phyloP scores from a whole-genome alignment of 2,797 vertebrate species.

The Chromis chromis region DNA sequence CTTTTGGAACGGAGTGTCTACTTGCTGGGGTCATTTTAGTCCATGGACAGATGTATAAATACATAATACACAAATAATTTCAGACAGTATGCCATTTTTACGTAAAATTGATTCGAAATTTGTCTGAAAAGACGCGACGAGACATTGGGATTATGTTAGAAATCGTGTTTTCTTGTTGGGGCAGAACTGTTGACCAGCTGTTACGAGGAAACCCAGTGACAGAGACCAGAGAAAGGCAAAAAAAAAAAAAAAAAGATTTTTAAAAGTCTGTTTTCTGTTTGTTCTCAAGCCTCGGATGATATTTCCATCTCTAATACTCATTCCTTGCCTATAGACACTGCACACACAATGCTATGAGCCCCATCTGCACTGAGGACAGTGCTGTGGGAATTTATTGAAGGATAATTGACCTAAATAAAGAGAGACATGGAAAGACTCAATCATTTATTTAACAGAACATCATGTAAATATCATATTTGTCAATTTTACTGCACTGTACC shows the following conservation, averaged over 20 bases:
- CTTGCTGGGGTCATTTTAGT: not conserved
- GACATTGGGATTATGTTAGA: not conserved
- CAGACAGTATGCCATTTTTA: not conserved
- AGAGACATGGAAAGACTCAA: not conserved
- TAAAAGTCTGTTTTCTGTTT: not conserved
- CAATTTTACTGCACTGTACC: not conserved
- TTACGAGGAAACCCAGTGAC: not conserved
- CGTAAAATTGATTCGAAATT: not conserved
- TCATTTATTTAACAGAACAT: slow-evolving; percentile 1
- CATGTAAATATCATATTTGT: not conserved
- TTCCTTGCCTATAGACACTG: not conserved
- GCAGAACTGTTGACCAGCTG: not conserved
- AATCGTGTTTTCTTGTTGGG: not conserved
- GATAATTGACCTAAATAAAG: slow-evolving; percentile 1
- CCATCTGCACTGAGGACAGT: not conserved
- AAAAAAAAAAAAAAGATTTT: too few relatives aligned
- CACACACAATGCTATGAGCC: not conserved
- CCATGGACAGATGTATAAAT: not conserved
- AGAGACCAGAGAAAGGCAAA: not conserved
- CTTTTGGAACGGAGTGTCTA: slow-evolving; percentile 39
- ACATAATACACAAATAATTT: not conserved
- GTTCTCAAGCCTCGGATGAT: not conserved
- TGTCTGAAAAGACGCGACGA: not conserved
- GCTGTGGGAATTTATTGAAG: not conserved
- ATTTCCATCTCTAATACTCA: not conserved